Base-by-base conservation (phyloP, 1,140 invertebrate genomes). In the Globodera rostochiensis region DNA sequence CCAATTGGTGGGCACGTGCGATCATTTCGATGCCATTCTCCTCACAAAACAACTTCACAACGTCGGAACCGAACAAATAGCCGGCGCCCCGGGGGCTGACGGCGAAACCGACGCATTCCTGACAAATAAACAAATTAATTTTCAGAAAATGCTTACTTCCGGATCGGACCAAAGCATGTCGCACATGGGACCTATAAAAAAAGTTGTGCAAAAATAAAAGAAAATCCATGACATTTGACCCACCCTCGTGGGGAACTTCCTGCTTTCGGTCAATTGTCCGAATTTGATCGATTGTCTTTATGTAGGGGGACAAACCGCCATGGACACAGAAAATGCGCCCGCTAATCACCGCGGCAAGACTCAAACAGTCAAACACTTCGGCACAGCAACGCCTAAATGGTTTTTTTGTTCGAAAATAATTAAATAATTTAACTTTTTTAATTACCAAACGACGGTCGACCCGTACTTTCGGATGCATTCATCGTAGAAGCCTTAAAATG, bases 251-350 rank as follows among this genome's bases (percentile, higher is more conserved):
- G 47, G 98, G 98, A 74, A 97, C 96, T 92, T 98, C 96, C 91
- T 99, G 97, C 91, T 98, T 99, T 84, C 97, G 93, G 91, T 99
- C 97, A 90, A 99, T 98, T 25, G 95, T 95, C 86, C 97, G 93
- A 87, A 99, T 99, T 91, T 99, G 97, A 91, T 99, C 98, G 74
- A 99, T 93, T 6, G 96, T 98, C 91, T 98, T 96, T 91, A 82
- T 77, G 46, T 96, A 98, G 15, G 97, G 98, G 19, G 96, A 98
- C 6, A 99, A 91, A n/a, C 98, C 98, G 80, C 98, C 98, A 90
- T 99, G 98, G 53, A 99, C 97, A 92, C 98, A 99, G 91, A 99
- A 99, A 91, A 99, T 98, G 87, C 96, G 96, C 74, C 96, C 96
- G 92, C 99, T 96, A 87, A 99, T 99, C 64, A 99, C 98, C 15